These are phyloP conservation scores for Drosophila tsacasi DNA, from an alignment of 1,140 invertebrate genomes.

Conservation along the genomic window DNA sequence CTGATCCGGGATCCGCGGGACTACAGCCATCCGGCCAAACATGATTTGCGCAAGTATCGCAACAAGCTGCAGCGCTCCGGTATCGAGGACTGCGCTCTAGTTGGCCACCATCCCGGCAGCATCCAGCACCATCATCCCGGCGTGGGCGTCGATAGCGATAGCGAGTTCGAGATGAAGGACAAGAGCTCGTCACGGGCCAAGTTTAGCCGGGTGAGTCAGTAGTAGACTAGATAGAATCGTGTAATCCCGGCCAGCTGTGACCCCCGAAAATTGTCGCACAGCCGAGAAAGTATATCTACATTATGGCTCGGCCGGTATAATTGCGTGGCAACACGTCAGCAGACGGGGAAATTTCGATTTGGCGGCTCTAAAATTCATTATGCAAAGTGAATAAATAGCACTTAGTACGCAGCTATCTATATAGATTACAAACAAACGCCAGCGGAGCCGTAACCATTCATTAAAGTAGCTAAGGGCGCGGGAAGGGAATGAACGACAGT, in stretches of 20 bases:
- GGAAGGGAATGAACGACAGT: background rate
- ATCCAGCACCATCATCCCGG: conserved; percentile 64
- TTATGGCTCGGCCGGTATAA: conserved; percentile 47
- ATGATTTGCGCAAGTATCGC: conserved; percentile 85
- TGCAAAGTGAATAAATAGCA: conserved; percentile 61
- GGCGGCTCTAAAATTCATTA: conserved; percentile 60
- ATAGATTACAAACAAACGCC: conserved; percentile 47
- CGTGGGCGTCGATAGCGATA: conserved; percentile 82
- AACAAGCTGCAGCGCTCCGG: conserved; percentile 84
- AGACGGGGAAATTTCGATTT: conserved; percentile 28
- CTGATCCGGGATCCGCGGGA: conserved; percentile 69
- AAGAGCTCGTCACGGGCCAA: conserved; percentile 85
- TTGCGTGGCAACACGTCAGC: conserved; percentile 37
- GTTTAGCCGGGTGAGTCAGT: conserved; percentile 84
- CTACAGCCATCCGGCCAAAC: conserved; percentile 80
- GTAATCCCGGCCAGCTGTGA: conserved; percentile 57
- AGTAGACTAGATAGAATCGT: conserved; percentile 16
- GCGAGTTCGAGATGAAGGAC: conserved; percentile 87
- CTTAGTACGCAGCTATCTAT: conserved; percentile 49
- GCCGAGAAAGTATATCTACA: conserved; percentile 24
- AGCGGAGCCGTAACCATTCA: conserved; percentile 12
- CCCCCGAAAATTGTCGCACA: conserved; percentile 14
- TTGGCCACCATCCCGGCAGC: conserved; percentile 70
- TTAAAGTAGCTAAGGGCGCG: conserved; percentile 13
- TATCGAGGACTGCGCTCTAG: conserved; percentile 76